Evolutionary conservation across 2,888 invertebrate species (phyloP).

Genomic region (Laothoe populi): DNA sequence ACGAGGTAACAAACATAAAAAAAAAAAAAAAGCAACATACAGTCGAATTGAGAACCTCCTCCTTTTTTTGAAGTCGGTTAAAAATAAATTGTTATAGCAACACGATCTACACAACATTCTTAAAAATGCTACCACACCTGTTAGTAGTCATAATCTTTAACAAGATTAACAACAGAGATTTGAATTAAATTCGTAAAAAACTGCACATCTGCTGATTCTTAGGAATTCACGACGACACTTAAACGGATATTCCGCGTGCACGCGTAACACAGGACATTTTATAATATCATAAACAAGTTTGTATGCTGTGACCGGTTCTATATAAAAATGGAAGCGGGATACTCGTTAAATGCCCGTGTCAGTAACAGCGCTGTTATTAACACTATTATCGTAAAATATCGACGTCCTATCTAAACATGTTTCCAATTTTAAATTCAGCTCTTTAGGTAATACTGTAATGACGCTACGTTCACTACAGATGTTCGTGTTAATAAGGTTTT

Average conservation of each 20-base stretch:
- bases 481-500: too few relatives aligned
- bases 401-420: conserved; percentile 68
- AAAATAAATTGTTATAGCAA: too few relatives aligned
- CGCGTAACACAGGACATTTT: not conserved
- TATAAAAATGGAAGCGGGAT: conserved; percentile 49
- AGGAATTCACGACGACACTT: not conserved
- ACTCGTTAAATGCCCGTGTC: conserved; percentile 39
- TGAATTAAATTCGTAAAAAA: not conserved
- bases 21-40: too few relatives aligned
- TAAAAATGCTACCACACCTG: not conserved
- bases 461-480: not conserved
- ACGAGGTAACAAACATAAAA: too few relatives aligned
- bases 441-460: not conserved
- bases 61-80: too few relatives aligned
- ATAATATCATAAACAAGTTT: conserved; percentile 43
- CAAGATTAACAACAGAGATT: not conserved
- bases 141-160: not conserved
- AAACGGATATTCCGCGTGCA: conserved; percentile 4
- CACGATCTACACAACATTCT: not conserved
- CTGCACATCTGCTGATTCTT: not conserved
- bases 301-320: conserved; percentile 51
- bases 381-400: conserved; percentile 65
- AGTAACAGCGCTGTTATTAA: conserved; percentile 51
- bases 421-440: conserved; percentile 32
- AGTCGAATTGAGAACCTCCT: too few relatives aligned